Base-by-base conservation (phyloP, 2,888 invertebrate species). In the Drosophila robusta region DNA sequence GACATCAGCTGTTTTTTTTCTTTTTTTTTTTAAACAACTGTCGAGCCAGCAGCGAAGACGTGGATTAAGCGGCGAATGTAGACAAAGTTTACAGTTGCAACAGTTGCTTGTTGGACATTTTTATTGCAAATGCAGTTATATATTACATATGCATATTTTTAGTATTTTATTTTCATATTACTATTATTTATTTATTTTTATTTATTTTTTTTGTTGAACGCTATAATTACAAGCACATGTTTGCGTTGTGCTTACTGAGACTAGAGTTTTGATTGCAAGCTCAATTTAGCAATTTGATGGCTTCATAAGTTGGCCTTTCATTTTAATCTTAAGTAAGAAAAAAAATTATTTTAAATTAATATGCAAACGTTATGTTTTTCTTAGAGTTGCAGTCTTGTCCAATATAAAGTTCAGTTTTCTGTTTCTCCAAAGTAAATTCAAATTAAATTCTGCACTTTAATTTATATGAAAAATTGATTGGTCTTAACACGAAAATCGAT, bases 1-100 rank as follows among this genome's bases (percentile, higher is more conserved):
- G 26, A 41, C 34, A 54, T 56, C 71, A 70, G 71, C 70, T 61
- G 71, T 60, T 61, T 55, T 55, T 18, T 12, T 26, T 7, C 0
- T 7, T 1, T 4, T 29, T 29, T 29, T 29, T 7, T 29, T 29
- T 29, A 8, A 29, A 8, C 8, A 8, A 29, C 7, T 29, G 8
- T 29, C 22, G 22, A 1, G 39, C 39, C 49, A 26, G 39, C 45
- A 45, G 34, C 42, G 38, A 36, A 39, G 29, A 24, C 38, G 14
- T 32, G 22, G 45, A 26, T 12, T n/a, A 38, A 12, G 14, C 26
- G 26, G 16, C 26, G 26, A n/a, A 32, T 29, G 24, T 16, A 16
- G 39, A 18, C 18, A 36, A 32, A 29, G 16, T 29, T 68, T 61
- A 60, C 68, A 42, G 46, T 56, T 55, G 61, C 34, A 47, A 18